These are phyloP conservation scores for Nylanderia fulva DNA, from an alignment of 1,140 invertebrate genomes.

Conservation along the genomic window DNA sequence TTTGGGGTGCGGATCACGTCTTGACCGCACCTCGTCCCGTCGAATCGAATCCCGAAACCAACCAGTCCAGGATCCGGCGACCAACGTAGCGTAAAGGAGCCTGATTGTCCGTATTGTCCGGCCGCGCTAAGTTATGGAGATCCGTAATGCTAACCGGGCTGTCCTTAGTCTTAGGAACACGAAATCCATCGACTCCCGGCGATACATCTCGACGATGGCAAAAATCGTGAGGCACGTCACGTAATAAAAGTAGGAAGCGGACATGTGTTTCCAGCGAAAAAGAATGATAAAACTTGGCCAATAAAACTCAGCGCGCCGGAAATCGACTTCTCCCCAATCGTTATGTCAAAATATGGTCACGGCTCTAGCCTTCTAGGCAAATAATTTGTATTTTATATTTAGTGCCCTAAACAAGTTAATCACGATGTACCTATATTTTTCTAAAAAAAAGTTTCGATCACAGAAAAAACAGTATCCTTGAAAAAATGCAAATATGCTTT, in stretches of 20 bases:
- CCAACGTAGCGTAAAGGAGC: constrained; percentile 81
- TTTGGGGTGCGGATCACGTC: constrained; percentile 82
- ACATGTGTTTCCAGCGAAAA: not conserved
- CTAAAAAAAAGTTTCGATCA: too few species aligned
- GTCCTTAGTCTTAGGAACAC: constrained; percentile 28
- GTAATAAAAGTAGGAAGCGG: constrained; percentile 39
- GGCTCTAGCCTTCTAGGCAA: too few species aligned
- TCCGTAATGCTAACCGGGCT: constrained; percentile 73
- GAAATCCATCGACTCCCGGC: constrained; percentile 1
- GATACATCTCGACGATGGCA: constrained; percentile 34
- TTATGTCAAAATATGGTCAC: constrained; percentile 7
- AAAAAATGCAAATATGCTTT: too few species aligned
- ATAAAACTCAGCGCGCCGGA: not conserved
- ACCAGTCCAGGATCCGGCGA: constrained; percentile 49
- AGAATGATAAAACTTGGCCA: constrained; percentile 3
- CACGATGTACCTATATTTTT: not conserved
- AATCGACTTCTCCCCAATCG: not conserved
- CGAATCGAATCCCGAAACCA: constrained; percentile 56
- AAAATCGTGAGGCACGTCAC: constrained; percentile 24
- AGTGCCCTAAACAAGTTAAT: not conserved
- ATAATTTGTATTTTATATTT: not conserved
- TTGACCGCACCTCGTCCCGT: constrained; percentile 80
- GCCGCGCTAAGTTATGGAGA: constrained; percentile 79
- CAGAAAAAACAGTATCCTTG: too few species aligned
- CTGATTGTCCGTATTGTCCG: constrained; percentile 85